Conservation (phyloP, 1,140 invertebrate species). For the Anoplophora glabripennis region DNA sequence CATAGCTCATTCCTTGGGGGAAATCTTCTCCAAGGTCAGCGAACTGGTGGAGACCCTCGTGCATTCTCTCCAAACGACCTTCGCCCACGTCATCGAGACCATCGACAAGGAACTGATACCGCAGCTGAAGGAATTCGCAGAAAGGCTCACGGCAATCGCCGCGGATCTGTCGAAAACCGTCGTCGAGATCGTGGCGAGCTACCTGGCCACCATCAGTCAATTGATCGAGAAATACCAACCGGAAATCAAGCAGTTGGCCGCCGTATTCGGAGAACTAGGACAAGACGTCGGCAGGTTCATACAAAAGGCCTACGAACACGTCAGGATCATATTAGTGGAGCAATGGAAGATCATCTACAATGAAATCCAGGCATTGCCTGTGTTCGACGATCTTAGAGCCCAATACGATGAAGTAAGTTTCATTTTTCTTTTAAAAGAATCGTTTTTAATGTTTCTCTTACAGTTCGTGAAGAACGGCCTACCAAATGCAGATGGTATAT, state of each 20-base stretch:
- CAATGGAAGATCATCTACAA: slow-evolving; percentile 50
- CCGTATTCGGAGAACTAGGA: slow-evolving; percentile 44
- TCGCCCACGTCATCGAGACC: slow-evolving; percentile 51
- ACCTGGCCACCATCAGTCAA: slow-evolving; percentile 53
- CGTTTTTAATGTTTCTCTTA: slow-evolving; percentile 16
- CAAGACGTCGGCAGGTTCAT: slow-evolving; percentile 54
- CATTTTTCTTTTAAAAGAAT: background rate
- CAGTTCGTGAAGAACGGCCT: slow-evolving; percentile 43
- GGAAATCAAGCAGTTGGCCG: slow-evolving; percentile 63
- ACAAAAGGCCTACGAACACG: slow-evolving; percentile 49
- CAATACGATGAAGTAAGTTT: slow-evolving; percentile 36
- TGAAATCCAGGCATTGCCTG: slow-evolving; percentile 56
- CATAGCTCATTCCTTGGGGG: slow-evolving; percentile 49
- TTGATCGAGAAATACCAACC: slow-evolving; percentile 62
- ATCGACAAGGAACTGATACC: slow-evolving; percentile 56
- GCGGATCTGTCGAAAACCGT: slow-evolving; percentile 51
- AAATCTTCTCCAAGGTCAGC: slow-evolving; percentile 50
- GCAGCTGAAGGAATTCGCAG: slow-evolving; percentile 56
- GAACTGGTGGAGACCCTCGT: slow-evolving; percentile 48
- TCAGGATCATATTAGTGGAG: slow-evolving; percentile 53
- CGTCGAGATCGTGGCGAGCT: slow-evolving; percentile 52
- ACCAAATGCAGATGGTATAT: slow-evolving; percentile 52
- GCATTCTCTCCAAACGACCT: slow-evolving; percentile 43
- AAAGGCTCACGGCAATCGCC: slow-evolving; percentile 49
- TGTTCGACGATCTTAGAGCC: slow-evolving; percentile 53